Evolutionary conservation across 2,888 invertebrate genomes (phyloP).

Genomic region (Drosophila picticornis): DNA sequence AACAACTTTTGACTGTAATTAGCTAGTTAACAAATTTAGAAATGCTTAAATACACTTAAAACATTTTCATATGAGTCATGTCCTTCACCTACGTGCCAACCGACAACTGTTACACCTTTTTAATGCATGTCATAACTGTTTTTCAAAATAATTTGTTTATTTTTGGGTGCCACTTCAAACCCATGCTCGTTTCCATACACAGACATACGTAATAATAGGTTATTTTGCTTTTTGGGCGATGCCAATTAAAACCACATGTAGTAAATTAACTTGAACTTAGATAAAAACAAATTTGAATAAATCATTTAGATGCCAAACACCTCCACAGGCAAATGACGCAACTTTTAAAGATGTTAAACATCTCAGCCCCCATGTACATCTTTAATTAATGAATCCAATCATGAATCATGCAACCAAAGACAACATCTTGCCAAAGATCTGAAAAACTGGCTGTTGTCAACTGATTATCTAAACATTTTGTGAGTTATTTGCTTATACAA

Average conservation of each 20-base stretch:
- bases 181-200: background rate
- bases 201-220: background rate
- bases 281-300: conserved; percentile 44
- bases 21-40: background rate
- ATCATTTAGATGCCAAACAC: conserved; percentile 51
- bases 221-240: conserved; percentile 33
- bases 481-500: conserved; percentile 12
- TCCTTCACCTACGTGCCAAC: conserved; percentile 56
- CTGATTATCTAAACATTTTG: conserved; percentile 18
- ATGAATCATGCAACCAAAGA: conserved; percentile 7
- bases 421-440: conserved; percentile 10
- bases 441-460: conserved; percentile 10
- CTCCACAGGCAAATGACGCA: conserved; percentile 41
- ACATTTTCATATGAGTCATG: conserved; percentile 50
- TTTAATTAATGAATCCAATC: conserved; percentile 42
- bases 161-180: conserved; percentile 47
- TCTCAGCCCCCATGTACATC: conserved; percentile 33
- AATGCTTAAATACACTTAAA: background rate
- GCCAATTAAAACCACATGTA: conserved; percentile 55
- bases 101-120: conserved; percentile 49
- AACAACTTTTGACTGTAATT: background rate
- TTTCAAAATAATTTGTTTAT: conserved; percentile 42
- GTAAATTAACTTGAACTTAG: conserved; percentile 52
- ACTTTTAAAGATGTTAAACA: conserved; percentile 17
- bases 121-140: conserved; percentile 42